These are phyloP conservation scores for Drosophila formosana DNA, from an alignment of 2,888 invertebrate genomes.

Conservation along the genomic window DNA sequence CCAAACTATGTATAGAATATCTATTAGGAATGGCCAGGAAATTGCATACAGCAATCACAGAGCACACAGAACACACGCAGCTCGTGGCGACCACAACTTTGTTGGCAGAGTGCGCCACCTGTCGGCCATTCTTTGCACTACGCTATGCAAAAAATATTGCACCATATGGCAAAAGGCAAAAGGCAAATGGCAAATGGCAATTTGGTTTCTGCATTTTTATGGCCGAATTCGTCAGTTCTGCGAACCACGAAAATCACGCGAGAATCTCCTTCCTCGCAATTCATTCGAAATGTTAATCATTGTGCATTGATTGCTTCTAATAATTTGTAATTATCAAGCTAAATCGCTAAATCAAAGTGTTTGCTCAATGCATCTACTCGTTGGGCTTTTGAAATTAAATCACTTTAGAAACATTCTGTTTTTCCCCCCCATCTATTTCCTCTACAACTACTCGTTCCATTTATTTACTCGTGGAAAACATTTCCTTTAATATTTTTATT, in stretches of 20 bases:
- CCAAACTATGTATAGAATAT: conserved; percentile 61
- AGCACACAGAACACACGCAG: background rate
- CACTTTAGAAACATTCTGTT: background rate
- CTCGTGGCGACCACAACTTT: conserved; percentile 39
- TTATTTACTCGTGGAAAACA: too few relatives aligned
- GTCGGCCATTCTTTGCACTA: conserved; percentile 18
- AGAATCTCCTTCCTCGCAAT: conserved; percentile 2
- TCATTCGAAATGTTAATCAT: background rate
- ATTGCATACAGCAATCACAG: conserved; percentile 25
- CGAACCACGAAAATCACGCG: conserved; percentile 3
- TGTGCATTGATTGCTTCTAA: background rate
- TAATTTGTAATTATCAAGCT: background rate
- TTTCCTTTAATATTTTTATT: too few relatives aligned
- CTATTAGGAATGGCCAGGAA: conserved; percentile 45
- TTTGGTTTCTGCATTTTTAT: conserved; percentile 7
- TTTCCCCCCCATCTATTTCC: too few relatives aligned
- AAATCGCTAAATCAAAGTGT: too few relatives aligned
- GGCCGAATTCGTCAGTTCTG: conserved; percentile 12
- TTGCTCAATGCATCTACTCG: background rate
- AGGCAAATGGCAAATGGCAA: background rate
- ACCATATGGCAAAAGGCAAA: background rate
- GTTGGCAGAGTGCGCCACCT: conserved; percentile 49
- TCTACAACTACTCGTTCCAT: background rate
- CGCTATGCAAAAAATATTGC: conserved; percentile 6
- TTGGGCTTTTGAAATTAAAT: background rate